A percentile compares a stretch with the other conserved stretches of the same genome.
Conservation (phyloP, 1,140 invertebrate genomes). For the Drosophila sp. region DNA sequence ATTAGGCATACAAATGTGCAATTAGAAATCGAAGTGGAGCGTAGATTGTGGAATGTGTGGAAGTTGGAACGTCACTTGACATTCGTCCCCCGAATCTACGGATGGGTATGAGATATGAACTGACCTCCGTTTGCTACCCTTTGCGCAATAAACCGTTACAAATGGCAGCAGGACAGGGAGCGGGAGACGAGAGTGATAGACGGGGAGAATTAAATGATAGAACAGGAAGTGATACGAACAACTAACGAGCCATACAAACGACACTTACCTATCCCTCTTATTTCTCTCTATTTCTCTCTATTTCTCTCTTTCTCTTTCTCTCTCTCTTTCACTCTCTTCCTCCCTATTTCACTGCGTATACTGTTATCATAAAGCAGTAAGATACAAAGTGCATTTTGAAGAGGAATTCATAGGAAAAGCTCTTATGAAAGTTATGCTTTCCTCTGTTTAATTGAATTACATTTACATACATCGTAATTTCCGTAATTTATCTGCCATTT, state of each 20-base stretch:
- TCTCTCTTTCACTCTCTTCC: background rate
- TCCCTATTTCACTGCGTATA: too few relatives aligned
- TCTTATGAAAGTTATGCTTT: constrained; percentile 1
- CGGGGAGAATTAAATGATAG: background rate
- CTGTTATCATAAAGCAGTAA: background rate
- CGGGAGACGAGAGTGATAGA: background rate
- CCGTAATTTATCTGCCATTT: constrained; percentile 58
- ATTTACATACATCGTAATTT: constrained; percentile 51
- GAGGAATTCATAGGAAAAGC: background rate
- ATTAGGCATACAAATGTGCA: constrained; percentile 81
- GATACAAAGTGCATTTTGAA: background rate
- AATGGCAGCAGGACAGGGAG: constrained; percentile 38
- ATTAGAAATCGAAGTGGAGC: constrained; percentile 56
- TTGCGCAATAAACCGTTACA: constrained; percentile 72
- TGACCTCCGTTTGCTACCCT: constrained; percentile 55
- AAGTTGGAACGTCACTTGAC: constrained; percentile 18
- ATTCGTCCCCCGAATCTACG: background rate
- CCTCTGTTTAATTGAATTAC: constrained; percentile 59
- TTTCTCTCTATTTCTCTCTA: background rate
- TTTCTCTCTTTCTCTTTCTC: background rate
- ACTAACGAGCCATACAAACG: constrained; percentile 68
- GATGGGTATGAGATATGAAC: constrained; percentile 15
- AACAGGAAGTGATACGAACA: constrained; percentile 53
- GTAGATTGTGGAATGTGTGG: constrained; percentile 10
- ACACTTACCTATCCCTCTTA: constrained; percentile 6